Base-by-base conservation (phyloP, 2,888 invertebrate species). In the Lasiommata megera region DNA sequence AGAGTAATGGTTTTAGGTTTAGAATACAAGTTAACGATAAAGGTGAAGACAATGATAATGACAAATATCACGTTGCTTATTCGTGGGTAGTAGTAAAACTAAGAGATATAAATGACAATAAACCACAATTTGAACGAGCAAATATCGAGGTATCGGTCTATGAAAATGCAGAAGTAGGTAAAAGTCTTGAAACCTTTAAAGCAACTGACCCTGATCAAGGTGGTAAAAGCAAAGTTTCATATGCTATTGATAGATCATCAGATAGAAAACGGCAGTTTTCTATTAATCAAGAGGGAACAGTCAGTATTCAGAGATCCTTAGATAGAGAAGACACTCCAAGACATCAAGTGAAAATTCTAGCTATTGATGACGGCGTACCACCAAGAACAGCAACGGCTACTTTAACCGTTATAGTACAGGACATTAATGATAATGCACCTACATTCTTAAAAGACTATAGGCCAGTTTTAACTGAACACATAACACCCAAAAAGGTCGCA, bases 121-220 rank as follows among this genome's bases (percentile, higher is more conserved):
- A 97, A 81, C 99, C 99, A 5, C 96, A 96, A 75, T 98, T 97
- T 80, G 97, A 98, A 75, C 93, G 95, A 65, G 96, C 98, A 46
- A 97, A 98, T 79, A 97, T 98, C 70, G 98, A 97, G 88, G 96
- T 96, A 3, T 95, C 95, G 11, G 97, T 98, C 0, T 95, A 94
- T 74, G 99, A 99, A 85, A 97, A 98, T 80, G 97, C 97, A 1
- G 95, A 95, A 77, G 95, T 97, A 54, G 98, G 98, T 18, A 97
- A 96, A 67, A 95, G 94, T 66, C 89, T 99, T 69, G 98, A 98
- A 82, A 96, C 96, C 14, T 99, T 99, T 88, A 96, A 96, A 78
- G 99, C 99, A 1, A 96, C 96, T 8, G 99, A 99, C 92, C 97
- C 96, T 1, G 99, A 99, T 88, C 98, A 98, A 84, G 96, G 97